Conservation (phyloP, 2,888 invertebrate species). For the Nephrotoma guestfalica region DNA sequence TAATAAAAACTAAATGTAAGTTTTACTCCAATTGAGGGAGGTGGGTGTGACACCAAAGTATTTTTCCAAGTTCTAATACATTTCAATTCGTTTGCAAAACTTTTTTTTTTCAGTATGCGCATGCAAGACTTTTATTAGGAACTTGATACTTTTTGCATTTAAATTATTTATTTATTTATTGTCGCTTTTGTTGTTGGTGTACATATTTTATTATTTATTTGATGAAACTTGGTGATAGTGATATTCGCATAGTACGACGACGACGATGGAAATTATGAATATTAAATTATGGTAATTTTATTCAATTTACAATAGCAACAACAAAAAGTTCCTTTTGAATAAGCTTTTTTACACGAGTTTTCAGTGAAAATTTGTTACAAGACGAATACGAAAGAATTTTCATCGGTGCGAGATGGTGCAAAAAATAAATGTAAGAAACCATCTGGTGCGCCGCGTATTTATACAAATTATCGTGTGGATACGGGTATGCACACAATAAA, state of each 20-base stretch:
- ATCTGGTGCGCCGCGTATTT: not conserved
- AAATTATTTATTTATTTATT: not conserved
- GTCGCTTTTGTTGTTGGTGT: not conserved
- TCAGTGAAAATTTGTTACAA: not conserved
- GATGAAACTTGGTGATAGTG: not conserved
- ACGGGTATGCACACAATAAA: not conserved
- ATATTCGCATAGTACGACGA: not conserved
- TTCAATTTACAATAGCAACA: not conserved
- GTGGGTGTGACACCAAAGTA: too few relatives aligned
- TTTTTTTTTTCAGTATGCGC: not conserved
- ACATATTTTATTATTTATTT: not conserved
- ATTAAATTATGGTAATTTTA: not conserved
- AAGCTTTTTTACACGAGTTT: not conserved
- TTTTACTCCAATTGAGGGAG: too few relatives aligned
- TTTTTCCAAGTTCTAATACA: too few relatives aligned
- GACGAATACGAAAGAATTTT: not conserved
- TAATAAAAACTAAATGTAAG: too few relatives aligned
- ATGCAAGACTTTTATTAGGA: not conserved
- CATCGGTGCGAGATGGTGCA: not conserved
- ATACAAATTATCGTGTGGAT: not conserved
- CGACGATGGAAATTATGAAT: not conserved
- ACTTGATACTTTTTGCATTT: not conserved
- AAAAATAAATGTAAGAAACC: not conserved
- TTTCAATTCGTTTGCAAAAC: not conserved
- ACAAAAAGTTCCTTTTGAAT: not conserved